Conservation (phyloP, 2,797 vertebrate genomes). For the Rhyacichthys aspro region DNA sequence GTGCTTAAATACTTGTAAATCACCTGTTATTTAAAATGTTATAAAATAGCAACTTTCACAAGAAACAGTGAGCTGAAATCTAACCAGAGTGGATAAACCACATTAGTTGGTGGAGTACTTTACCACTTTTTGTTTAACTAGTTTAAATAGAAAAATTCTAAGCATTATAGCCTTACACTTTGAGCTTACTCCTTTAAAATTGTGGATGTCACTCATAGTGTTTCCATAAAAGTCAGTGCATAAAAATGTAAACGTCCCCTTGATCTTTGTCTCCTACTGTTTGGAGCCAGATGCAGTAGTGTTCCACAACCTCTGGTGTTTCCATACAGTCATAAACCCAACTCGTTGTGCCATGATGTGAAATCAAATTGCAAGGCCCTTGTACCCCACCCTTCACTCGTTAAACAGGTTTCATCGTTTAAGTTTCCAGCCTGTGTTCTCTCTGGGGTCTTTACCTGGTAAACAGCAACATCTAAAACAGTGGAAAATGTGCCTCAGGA, state of each 20-base stretch:
- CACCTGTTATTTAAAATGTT: too few relatives aligned
- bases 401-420: conserved; percentile 65
- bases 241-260: conserved; percentile 20
- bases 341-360: conserved; percentile 41
- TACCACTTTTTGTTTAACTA: too few relatives aligned
- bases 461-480: conserved; percentile 73
- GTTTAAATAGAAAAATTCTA: too few relatives aligned
- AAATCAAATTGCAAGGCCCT: conserved; percentile 51
- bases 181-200: neutral
- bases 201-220: conserved; percentile 20
- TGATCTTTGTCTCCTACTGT: conserved; percentile 20
- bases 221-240: conserved; percentile 40
- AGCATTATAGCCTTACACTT: too few relatives aligned
- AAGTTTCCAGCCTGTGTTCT: conserved; percentile 74
- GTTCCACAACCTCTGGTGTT: conserved; percentile 48
- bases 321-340: conserved; percentile 40
- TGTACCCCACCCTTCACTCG: conserved; percentile 21
- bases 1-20: too few relatives aligned
- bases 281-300: conserved; percentile 33
- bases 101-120: too few relatives aligned
- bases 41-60: too few relatives aligned
- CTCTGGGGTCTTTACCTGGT: conserved; percentile 70
- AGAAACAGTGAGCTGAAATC: too few relatives aligned
- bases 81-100: too few relatives aligned
- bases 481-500: conserved; percentile 76